Evolutionary conservation across 2,888 invertebrate species (phyloP).

Genomic region (Synergus gifuensis): DNA sequence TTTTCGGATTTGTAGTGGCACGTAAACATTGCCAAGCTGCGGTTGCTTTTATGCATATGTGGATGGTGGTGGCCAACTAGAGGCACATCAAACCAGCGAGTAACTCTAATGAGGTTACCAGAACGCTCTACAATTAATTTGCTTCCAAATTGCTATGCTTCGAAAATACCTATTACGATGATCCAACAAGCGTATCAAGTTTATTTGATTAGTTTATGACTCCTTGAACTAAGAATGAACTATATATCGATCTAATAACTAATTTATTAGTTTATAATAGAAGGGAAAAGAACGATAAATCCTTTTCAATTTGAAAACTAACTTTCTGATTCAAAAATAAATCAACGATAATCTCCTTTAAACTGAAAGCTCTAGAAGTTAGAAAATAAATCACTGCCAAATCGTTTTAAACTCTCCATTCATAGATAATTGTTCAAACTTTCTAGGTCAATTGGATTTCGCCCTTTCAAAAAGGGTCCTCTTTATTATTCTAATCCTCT

Average conservation of each 20-base stretch:
- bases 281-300: neutral
- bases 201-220: neutral
- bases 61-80: slow-evolving; percentile 32
- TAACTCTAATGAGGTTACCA: slow-evolving; percentile 69
- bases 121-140: slow-evolving; percentile 69
- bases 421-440: neutral
- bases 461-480: neutral
- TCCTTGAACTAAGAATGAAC: neutral
- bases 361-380: neutral
- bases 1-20: neutral
- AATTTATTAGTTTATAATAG: neutral
- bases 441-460: neutral
- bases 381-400: neutral
- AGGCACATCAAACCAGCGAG: slow-evolving; percentile 49
- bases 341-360: neutral
- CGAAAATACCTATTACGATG: slow-evolving; percentile 58
- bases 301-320: neutral
- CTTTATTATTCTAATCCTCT: slow-evolving; percentile 22
- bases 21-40: slow-evolving; percentile 22
- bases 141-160: slow-evolving; percentile 61
- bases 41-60: slow-evolving; percentile 30
- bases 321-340: too few species aligned
- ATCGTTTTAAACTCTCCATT: neutral
- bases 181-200: neutral
- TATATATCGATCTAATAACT: neutral